Base-by-base conservation (phyloP, 2,113 vertebrate species). In the Dipodomys stephensi region DNA sequence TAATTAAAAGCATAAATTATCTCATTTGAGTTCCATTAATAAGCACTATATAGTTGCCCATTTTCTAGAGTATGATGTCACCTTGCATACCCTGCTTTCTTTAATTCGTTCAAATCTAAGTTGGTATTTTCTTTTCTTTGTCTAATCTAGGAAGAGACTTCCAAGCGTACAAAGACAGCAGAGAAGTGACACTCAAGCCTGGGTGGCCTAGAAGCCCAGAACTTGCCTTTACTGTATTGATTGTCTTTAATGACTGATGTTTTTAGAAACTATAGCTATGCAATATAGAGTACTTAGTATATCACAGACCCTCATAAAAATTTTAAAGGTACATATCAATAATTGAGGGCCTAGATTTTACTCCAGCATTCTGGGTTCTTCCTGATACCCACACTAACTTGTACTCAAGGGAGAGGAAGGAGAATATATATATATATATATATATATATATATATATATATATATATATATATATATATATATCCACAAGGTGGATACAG, bases 291-390 rank as follows among this genome's bases (percentile, higher is more conserved):
- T 72, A 46, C 30, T 77, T 64, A 65, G 15, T 11, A 28, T 16
- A 68, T 46, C 5, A 2, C 13, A 83, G 6, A 2, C 7, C 23
- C 20, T 89, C 60, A 87, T 57, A 65, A 46, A 72, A 77, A 1
- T 80, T 88, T 91, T 92, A 77, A 90, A 49, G 78, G 11, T 77
- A 60, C 57, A n/a, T 53, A 80, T 39, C n/a, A 81, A n/a, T 92
- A 69, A 74, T 60, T 39, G 35, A 84, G 39, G 78, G 68, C 5
- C 32, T 18, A 12, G 16, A 49, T 62, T 65, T 79, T 86, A 19
- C 32, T 72, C 27, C 2, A 4, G 30, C 46, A 7, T 57, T 35
- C 46, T 92, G 18, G 10, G 2, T 80, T 44, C n/a, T 71, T 1
- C 44, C 27, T 78, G 44, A 19, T 18, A 46, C 22, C 12, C 68